Evolutionary conservation across 2,888 invertebrate species (phyloP).

Genomic region (Kuschelorhynchus macadamiae): DNA sequence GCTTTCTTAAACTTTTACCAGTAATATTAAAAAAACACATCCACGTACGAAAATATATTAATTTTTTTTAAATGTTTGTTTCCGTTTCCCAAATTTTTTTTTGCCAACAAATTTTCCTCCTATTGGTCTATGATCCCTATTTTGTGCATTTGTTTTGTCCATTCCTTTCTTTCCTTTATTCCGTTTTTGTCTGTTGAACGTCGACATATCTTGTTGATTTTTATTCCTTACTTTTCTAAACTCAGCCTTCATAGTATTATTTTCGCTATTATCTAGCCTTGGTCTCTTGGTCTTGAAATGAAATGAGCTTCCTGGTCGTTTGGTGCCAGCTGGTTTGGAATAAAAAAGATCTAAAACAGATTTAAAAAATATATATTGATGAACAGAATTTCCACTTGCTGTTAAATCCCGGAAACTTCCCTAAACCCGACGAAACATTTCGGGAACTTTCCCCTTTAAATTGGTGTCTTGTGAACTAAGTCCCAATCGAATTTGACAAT

Average conservation of each 20-base stretch:
- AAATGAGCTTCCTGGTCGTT: slow-evolving; percentile 55
- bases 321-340: slow-evolving; percentile 24
- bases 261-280: slow-evolving; percentile 49
- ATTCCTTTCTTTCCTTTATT: slow-evolving; percentile 45
- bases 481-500: no score
- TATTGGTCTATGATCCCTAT: slow-evolving; percentile 62
- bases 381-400: no score
- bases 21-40: no score
- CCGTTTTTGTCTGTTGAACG: slow-evolving; percentile 29
- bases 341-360: slow-evolving; percentile 57
- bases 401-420: no score
- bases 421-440: no score
- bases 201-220: slow-evolving; percentile 15
- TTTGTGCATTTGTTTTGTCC: slow-evolving; percentile 61
- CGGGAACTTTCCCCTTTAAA: no score
- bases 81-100: slow-evolving; percentile 18
- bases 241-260: slow-evolving; percentile 7
- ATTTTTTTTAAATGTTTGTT: neutral
- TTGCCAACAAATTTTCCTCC: slow-evolving; percentile 56
- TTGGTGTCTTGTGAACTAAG: no score
- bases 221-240: slow-evolving; percentile 10
- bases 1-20: no score
- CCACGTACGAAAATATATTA: slow-evolving; percentile 8
- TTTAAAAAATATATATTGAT: slow-evolving; percentile 23
- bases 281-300: slow-evolving; percentile 60